Percentiles rank a stretch among this genome's conserved stretches.
Conservation (phyloP, 2,888 invertebrate genomes). For the Elysia crispata region DNA sequence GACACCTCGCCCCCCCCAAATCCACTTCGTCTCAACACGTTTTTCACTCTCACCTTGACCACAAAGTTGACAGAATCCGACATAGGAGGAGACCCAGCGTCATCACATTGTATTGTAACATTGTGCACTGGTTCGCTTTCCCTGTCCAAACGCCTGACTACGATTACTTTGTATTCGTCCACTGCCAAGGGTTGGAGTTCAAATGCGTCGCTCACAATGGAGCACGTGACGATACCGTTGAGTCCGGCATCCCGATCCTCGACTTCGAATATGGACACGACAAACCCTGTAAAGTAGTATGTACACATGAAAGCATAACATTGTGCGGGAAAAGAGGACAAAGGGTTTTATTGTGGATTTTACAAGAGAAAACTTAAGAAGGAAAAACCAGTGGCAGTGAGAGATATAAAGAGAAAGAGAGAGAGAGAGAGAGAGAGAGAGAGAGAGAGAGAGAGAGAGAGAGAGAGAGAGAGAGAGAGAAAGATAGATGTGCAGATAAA, state of each 20-base stretch:
- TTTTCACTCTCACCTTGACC: slow-evolving; percentile 56
- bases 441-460: not conserved
- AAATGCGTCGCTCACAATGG: slow-evolving; percentile 60
- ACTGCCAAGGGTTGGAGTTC: slow-evolving; percentile 61
- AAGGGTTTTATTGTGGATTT: not conserved
- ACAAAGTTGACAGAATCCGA: slow-evolving; percentile 60
- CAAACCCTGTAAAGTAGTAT: slow-evolving; percentile 47
- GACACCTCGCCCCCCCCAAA: too few relatives aligned
- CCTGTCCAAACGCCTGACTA: slow-evolving; percentile 64
- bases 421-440: too few relatives aligned
- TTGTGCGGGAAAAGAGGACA: not conserved
- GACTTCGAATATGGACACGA: slow-evolving; percentile 66
- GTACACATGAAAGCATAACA: not conserved
- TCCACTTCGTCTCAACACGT: not conserved
- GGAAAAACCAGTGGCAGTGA: too few relatives aligned
- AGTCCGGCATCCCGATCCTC: slow-evolving; percentile 64
- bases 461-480: slow-evolving; percentile 10
- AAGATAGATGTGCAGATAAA: not conserved
- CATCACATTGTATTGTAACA: slow-evolving; percentile 68
- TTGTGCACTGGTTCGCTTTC: slow-evolving; percentile 62
- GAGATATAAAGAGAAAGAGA: too few relatives aligned
- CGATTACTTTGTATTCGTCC: slow-evolving; percentile 66
- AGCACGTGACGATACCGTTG: slow-evolving; percentile 68
- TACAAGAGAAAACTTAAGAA: too few relatives aligned
- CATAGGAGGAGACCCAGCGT: slow-evolving; percentile 68